These are phyloP conservation scores for Carterocephalus palaemon DNA, from an alignment of 2,888 invertebrate genomes.

Conservation along the genomic window DNA sequence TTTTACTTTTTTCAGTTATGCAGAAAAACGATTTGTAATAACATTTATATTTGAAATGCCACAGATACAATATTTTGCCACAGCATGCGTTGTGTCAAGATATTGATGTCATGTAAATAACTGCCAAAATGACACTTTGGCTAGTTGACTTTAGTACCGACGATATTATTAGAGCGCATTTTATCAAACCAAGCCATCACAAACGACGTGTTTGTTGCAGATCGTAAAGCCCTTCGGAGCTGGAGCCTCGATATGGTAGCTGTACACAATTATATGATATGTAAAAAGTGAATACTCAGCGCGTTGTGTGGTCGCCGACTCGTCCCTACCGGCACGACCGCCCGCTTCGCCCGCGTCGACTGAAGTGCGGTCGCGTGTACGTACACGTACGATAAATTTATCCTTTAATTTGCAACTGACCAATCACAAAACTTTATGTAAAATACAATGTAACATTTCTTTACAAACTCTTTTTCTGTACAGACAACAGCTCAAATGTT, in stretches of 20 bases:
- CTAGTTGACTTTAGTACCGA: too few relatives aligned
- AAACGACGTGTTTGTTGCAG: conserved; percentile 45
- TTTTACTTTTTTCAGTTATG: too few relatives aligned
- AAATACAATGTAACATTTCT: conserved; percentile 20
- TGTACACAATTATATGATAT: conserved; percentile 36
- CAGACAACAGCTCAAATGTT: conserved; percentile 32
- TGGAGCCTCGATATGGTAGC: conserved; percentile 46
- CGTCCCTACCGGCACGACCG: conserved; percentile 24
- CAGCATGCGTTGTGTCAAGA: too few relatives aligned
- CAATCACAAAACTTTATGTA: conserved; percentile 8
- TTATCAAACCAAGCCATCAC: too few relatives aligned
- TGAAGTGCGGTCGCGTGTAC: background rate
- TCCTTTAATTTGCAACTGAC: conserved; percentile 20
- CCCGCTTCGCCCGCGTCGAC: background rate
- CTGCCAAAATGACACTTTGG: too few relatives aligned
- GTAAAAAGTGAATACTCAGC: conserved; percentile 60
- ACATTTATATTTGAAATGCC: too few relatives aligned
- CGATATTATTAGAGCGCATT: too few relatives aligned
- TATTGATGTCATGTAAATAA: too few relatives aligned
- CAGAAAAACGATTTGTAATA: too few relatives aligned
- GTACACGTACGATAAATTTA: conserved; percentile 1
- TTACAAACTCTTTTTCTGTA: background rate
- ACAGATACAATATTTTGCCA: too few relatives aligned
- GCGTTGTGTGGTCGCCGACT: conserved; percentile 50
- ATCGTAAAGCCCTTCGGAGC: conserved; percentile 41